Evolutionary conservation across 2,888 invertebrate genomes (phyloP), one percentile per base, ranked within the genome.

Genomic region (Carpatolechia fugitivella): DNA sequence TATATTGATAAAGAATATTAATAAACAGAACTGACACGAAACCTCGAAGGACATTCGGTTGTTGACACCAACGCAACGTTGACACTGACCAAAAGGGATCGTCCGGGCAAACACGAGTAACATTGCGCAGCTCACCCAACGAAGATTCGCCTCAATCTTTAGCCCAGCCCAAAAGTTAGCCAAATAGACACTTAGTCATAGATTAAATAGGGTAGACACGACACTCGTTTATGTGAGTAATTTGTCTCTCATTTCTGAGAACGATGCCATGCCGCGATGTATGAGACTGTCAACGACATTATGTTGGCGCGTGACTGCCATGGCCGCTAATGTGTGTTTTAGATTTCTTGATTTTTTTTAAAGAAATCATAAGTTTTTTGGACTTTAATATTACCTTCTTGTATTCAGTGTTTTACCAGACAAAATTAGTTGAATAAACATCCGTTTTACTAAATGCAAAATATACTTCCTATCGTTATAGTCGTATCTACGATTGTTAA

Each of bases 171-270:
- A n/a, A n/a, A n/a, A n/a, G n/a, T n/a, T n/a, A n/a, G n/a, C 14
- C 36, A 13, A 36, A 38, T 51, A 35, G 24, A 29, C 31, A 47
- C 30, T 47, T 47, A 47, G 48, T 49, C 49, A 49, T 49, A 49
- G 49, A 49, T 49, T 49, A 49, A 49, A 35, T 49, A 49, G 35
- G 10, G 20, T n/a, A 49, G 49, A 49, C 35, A 18, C 10, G 49
- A 35, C 49, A 35, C 47, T 11, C 29, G 20, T 5, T 16, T 41
- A 41, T 11, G 30, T 49, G 16, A 13, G 18, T 35, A 35, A 49
- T 49, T 35, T 35, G 20, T 49, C 35, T 49, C 16, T 35, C 49
- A 20, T 31, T 35, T 49, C 49, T 31, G 8, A 7, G 35, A 49
- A 49, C 18, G 35, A n/a, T n/a, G n/a, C n/a, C n/a, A n/a, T n/a